phyloP scores from a whole-genome alignment of 2,888 invertebrate genomes.

The Nomada fucata region DNA sequence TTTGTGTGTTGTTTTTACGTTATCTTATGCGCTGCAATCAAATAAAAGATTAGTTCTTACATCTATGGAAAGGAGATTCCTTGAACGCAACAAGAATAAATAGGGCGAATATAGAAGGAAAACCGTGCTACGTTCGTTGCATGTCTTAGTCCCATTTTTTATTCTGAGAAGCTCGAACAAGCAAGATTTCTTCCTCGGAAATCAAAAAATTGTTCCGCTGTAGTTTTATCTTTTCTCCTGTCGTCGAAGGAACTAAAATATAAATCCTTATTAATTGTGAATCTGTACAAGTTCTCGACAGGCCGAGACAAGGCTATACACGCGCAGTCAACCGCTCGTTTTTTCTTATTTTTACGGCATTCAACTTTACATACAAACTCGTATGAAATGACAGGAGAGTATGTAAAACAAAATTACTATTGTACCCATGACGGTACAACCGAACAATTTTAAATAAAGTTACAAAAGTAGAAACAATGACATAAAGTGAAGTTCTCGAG shows the following conservation, averaged over 20 bases:
- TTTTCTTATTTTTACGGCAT: background rate
- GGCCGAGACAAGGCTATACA: slow-evolving; percentile 41
- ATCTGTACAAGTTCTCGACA: slow-evolving; percentile 35
- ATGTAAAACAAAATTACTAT: background rate
- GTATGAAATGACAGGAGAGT: slow-evolving; percentile 8
- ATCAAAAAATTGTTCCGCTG: background rate
- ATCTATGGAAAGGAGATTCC: slow-evolving; percentile 32
- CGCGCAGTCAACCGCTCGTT: background rate
- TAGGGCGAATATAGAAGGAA: slow-evolving; percentile 16
- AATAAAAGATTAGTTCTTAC: slow-evolving; percentile 53
- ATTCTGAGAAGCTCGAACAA: slow-evolving; percentile 7
- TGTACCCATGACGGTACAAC: background rate
- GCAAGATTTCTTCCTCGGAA: slow-evolving; percentile 15
- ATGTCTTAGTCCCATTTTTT: slow-evolving; percentile 47
- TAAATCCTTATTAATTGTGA: slow-evolving; percentile 4
- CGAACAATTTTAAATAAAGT: background rate
- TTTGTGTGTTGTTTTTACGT: slow-evolving; percentile 32
- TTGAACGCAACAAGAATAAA: slow-evolving; percentile 21
- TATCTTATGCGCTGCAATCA: slow-evolving; percentile 59
- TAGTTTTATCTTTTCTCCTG: background rate
- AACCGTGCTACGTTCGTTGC: slow-evolving; percentile 36
- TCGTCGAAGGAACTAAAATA: slow-evolving; percentile 29
- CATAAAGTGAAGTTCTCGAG: background rate
- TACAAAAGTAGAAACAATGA: background rate
- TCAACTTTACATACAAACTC: slow-evolving; percentile 25